Base-by-base conservation (phyloP, 2,113 vertebrate species). In the Emydura subglobosa region DNA sequence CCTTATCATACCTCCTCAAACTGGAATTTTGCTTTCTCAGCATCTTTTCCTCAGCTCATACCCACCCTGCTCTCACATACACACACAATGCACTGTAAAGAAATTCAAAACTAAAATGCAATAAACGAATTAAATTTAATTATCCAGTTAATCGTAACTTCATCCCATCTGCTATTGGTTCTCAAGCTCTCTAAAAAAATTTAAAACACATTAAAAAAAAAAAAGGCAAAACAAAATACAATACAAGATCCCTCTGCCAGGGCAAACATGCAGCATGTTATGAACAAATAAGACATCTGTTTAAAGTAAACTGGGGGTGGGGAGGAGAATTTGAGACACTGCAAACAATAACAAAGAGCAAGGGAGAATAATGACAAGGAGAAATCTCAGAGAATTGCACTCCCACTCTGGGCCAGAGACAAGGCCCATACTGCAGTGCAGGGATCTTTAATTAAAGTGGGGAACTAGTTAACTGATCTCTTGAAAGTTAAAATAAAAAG, bases 371-470 rank as follows among this genome's bases (percentile, higher is more conserved):
- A 95, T 95, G 95, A 95, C 95, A 96, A 94, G 96, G 98, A 98
- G 93, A 99, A 99, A 99, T 98, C 98, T 97, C 98, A 98, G 98
- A 97, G 98, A 98, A 98, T 98, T 98, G 98, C 97, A 98, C 98
- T 98, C 98, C 98, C 98, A 97, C 97, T 98, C 94, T 98, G 96
- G 98, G 97, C 97, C 86, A 97, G 94, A 81, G 94, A 93, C 95
- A 92, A 91, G 80, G 94, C 13, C 85, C 92, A 96, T 96, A 93
- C 95, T 94, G 91, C 90, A 95, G 94, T 81, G 88, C 92, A 87
- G 72, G 59, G 94, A 83, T 88, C 68, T 95, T 92, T 94, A 96
- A 95, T 86, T 93, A 94, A 95, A 90, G 94, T 72, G 87, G 78
- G 50, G 57, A 90, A 88, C 44, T 82, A 95, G 93, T 79, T 96